Conservation (phyloP, 2,888 invertebrate genomes). For the Catonia carolina region DNA sequence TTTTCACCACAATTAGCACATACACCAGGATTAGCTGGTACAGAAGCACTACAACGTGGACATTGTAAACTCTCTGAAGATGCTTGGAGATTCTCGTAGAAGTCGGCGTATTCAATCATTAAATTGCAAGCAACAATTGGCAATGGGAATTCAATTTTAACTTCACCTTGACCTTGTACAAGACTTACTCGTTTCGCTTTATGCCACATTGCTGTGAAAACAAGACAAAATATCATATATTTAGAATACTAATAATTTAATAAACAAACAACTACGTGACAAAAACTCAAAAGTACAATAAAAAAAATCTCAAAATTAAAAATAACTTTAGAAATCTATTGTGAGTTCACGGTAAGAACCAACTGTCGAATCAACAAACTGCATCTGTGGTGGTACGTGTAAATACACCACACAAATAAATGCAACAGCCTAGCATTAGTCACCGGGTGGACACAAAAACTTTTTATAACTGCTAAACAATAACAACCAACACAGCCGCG, state of each 20-base stretch:
- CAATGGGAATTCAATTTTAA: conserved; percentile 93
- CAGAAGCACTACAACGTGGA: conserved; percentile 92
- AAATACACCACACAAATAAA: too few relatives aligned
- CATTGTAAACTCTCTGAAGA: conserved; percentile 92
- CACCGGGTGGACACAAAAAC: too few relatives aligned
- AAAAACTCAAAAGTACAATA: too few relatives aligned
- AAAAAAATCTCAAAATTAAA: too few relatives aligned
- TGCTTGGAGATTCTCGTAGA: conserved; percentile 91
- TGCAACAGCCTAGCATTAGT: too few relatives aligned
- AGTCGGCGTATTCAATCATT: conserved; percentile 97
- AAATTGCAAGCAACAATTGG: conserved; percentile 97
- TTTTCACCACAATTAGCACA: conserved; percentile 97
- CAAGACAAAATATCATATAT: too few relatives aligned
- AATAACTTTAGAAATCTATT: too few relatives aligned
- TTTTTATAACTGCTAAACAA: too few relatives aligned
- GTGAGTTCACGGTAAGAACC: too few relatives aligned
- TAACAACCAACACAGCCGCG: too few relatives aligned
- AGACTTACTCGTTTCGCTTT: conserved; percentile 89
- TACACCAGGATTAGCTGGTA: conserved; percentile 95
- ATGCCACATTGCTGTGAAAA: conserved; percentile 75
- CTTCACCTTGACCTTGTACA: conserved; percentile 87
- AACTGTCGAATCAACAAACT: too few relatives aligned
- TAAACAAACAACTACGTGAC: neutral
- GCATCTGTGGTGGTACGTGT: too few relatives aligned
- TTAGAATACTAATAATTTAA: neutral